Base-by-base conservation (phyloP, 1,140 invertebrate genomes). In the Panagrolaimus sp. region DNA sequence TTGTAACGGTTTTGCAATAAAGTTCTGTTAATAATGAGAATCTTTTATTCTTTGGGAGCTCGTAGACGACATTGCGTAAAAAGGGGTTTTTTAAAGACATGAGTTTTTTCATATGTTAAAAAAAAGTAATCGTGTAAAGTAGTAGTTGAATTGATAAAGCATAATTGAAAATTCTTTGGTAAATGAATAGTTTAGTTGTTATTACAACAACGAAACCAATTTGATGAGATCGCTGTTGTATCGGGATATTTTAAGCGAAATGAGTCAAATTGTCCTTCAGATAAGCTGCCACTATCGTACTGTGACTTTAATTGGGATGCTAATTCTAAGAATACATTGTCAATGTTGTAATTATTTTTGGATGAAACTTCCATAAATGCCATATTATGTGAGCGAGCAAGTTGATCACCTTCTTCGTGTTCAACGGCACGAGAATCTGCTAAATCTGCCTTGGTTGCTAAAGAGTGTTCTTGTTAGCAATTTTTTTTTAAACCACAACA, bases 321-420 rank as follows among this genome's bases (percentile, higher is more conserved):
- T 52, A 82, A 66, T 65, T 82, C 74, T 12, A 67, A 63, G 58
- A 72, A 77, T 28, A 74, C 73, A 62, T 43, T 76, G 28, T 82
- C 80, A n/a, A 82, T 76, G 65, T 82, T 82, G 8, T 78, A 43
- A 58, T 82, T 83, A 43, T 66, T 70, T 67, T 83, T 82, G 15
- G 80, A 73, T 32, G 69, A 77, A 28, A 71, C 72, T 78, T 80
- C 80, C 28, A 82, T 65, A 47, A 81, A 73, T 38, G 73, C 58
- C 78, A 81, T 82, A 24, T 75, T 67, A 46, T 83, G 78, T 44
- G 67, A 68, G 6, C 69, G 58, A 62, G 32, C 47, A 24, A 82
- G 65, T 45, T 79, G 72, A 26, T 78, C 70, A 5, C 78, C 78
- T 52, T 80, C 78, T 10, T 79, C 73, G 9, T 15, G 28, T 10